These are phyloP conservation scores for sheep (Ovis aries) DNA, from an alignment of 2,113 vertebrate species.

Conservation along the genomic window ARS-UI_Ramb_v3.0 NC_056054.1:52533001-52533500, in stretches of 20 bases:
- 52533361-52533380: background rate
- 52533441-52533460: background rate
- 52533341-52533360: background rate
- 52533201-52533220: background rate
- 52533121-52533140: constrained; percentile 10
- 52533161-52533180: constrained; percentile 19
- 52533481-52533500: background rate
- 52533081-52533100: background rate
- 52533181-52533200: background rate
- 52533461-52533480: background rate
- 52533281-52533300: background rate
- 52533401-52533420: background rate
- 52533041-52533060: background rate
- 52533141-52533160: background rate
- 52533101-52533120: background rate
- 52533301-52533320: background rate
- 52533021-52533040: constrained; percentile 42
- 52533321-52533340: background rate
- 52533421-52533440: background rate
- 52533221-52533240: background rate
- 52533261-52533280: background rate
- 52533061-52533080: background rate
- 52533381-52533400: background rate
- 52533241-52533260: background rate
- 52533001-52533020: constrained; percentile 36